Base-by-base conservation (phyloP, 2,888 invertebrate species). In the Aethes cnicana region DNA sequence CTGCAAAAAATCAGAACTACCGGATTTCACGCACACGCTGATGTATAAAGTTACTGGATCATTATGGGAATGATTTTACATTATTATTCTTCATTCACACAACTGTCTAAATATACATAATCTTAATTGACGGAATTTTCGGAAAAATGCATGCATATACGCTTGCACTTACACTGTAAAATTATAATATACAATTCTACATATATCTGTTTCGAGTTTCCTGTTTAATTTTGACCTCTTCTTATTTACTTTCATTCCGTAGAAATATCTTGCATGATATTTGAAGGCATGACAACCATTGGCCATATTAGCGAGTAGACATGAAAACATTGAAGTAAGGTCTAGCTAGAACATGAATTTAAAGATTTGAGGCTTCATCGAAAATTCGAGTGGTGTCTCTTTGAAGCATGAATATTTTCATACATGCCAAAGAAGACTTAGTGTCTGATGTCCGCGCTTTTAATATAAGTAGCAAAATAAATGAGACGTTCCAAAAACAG, bases 381-480 rank as follows among this genome's bases (percentile, higher is more conserved):
- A 12, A 28, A n/a, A 11, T 2, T 36, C 21, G 1, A 8, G 21
- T 21, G 7, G 36, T 21, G 12, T 21, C 28, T 28, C 3, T 23
- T 23, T 0, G n/a, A 18, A 18, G 33, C 6, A 20, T 3, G 11
- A 28, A 28, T 28, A 7, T 28, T 28, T 3, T 12, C 28, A 42
- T 16, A 36, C 35, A 28, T 44, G 30, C 30, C 43, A 44, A 44
- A 33, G 20, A 26, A 16, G 36, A 17, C 20, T 18, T 44, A 43
- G 36, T 42, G 26, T 42, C 28, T 36, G 16, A 36, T 25, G 23
- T 25, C 30, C 32, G 36, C 9, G 37, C n/a, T 49, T 21, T 16
- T 36, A 11, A 39, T 25, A 26, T 28, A 47, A 28, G 26, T 46
- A 16, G 21, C 42, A 1, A 43, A 17, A 37, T 37, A 5, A 23